A percentile compares a stretch with the other conserved stretches of the same genome.
These are phyloP conservation scores for Chinchilla lanigera DNA, from an alignment of 2,113 vertebrate species.

Conservation along the genomic window DNA sequence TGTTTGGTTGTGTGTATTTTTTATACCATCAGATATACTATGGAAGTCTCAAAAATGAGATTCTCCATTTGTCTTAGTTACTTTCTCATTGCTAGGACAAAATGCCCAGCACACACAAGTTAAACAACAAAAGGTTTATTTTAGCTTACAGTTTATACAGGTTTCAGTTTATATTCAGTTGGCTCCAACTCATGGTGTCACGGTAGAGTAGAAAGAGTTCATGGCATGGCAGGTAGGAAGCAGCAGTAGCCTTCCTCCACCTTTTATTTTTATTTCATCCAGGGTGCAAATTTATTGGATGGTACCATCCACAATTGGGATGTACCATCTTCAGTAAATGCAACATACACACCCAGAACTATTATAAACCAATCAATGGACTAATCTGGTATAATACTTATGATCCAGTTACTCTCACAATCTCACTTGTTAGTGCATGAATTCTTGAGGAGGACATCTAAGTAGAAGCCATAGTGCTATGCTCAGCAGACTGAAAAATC, in stretches of 20 bases:
- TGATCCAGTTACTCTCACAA: neutral
- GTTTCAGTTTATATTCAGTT: neutral
- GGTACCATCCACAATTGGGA: neutral
- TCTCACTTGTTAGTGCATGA: neutral
- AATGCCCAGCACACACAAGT: neutral
- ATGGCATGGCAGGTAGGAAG: neutral
- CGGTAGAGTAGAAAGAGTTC: neutral
- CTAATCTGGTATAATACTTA: neutral
- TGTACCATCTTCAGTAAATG: neutral
- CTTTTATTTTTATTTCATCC: neutral
- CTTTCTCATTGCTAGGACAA: neutral
- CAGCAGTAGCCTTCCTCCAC: neutral
- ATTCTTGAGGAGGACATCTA: neutral
- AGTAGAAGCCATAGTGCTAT: neutral
- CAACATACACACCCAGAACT: neutral
- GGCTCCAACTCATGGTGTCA: neutral
- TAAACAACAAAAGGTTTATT: neutral
- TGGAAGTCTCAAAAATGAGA: neutral
- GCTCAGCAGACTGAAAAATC: neutral
- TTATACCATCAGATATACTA: neutral
- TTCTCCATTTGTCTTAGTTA: neutral
- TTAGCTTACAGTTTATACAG: neutral
- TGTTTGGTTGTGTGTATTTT: neutral
- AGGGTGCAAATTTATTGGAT: neutral
- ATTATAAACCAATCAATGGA: neutral